phyloP scores from a whole-genome alignment of 2,888 invertebrate genomes.

The Orchestes rusci region DNA sequence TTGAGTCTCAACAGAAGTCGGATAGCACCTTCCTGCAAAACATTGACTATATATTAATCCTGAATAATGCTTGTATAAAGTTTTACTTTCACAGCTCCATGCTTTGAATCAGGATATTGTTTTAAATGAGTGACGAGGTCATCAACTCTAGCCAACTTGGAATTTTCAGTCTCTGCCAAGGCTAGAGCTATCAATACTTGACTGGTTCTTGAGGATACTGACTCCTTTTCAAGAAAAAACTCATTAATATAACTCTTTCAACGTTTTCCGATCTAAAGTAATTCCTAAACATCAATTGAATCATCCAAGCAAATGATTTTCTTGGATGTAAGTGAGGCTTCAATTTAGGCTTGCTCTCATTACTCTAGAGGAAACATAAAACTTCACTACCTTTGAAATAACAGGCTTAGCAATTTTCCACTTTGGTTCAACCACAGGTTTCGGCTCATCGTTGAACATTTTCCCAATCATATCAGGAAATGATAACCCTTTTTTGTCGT shows the following conservation, averaged over 20 bases:
- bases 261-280: neutral
- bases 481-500: too few relatives aligned
- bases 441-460: constrained; percentile 35
- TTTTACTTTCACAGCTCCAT: constrained; percentile 62
- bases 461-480: constrained; percentile 43
- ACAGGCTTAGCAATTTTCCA: constrained; percentile 42
- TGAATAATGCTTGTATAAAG: neutral
- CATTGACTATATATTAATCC: too few relatives aligned
- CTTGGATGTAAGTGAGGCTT: too few relatives aligned
- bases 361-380: too few relatives aligned
- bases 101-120: constrained; percentile 65
- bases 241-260: neutral
- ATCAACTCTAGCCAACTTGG: constrained; percentile 56
- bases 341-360: too few relatives aligned
- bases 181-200: constrained; percentile 59
- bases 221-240: constrained; percentile 22
- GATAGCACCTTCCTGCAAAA: constrained; percentile 52
- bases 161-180: constrained; percentile 50
- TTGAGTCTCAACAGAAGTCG: constrained; percentile 55
- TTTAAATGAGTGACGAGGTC: constrained; percentile 66
- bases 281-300: constrained; percentile 3
- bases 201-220: constrained; percentile 52
- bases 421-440: constrained; percentile 40
- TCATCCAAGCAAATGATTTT: too few relatives aligned
- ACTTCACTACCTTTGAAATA: constrained; percentile 25